Evolutionary conservation across 2,797 vertebrate species (phyloP), one percentile per base, ranked within the genome.

Genomic region (Anniella stebbinsi): DNA sequence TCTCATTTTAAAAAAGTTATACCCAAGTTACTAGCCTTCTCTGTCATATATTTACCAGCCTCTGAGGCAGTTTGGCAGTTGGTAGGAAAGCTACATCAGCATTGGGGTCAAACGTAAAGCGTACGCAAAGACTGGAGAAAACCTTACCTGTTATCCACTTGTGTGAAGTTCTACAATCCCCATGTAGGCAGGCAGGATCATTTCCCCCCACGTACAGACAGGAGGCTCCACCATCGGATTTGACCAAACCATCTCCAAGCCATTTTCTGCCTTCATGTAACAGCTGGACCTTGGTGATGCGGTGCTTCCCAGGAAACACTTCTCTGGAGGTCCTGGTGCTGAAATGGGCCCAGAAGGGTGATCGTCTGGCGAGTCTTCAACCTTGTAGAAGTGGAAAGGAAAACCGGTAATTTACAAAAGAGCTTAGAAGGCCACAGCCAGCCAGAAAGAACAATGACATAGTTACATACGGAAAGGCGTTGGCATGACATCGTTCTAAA

Each of bases 121-220:
- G 25, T 60, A 11, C 17, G 13, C 28, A 33, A 21, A 48, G 5
- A 11, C 17, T 25, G 10, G 30, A 17, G 36, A 10, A 48, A 18
- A 13, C 25, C 87, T 93, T 88, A 94, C 93, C 93, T 51, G 11
- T 41, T 63, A 90, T 15, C 91, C 88, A 15, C 73, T 70, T 28
- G 93, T 94, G 84, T 94, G 91, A 45, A 95, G 77, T 69, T 95
- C 94, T 28, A 94, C 66, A 3, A 94, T 75, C 21, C 90, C 94
- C 84, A 95, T 2, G 4, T 89, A 94, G 10, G 93, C 87, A 33
- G 94, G 94, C n/a, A 94, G 82, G 67, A 93, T 54, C 13, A 87
- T 80, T 1, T 84, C 80, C 13, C 91, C 91, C 91, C 94, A 94
- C 0, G 92, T 21, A 18, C 80, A 88, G 0, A 88, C 45, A 1